Percentiles rank a stretch among this genome's conserved stretches.
These are phyloP conservation scores for Morphnarchus princeps DNA, from an alignment of 2,113 vertebrate species.

Conservation along the genomic window DNA sequence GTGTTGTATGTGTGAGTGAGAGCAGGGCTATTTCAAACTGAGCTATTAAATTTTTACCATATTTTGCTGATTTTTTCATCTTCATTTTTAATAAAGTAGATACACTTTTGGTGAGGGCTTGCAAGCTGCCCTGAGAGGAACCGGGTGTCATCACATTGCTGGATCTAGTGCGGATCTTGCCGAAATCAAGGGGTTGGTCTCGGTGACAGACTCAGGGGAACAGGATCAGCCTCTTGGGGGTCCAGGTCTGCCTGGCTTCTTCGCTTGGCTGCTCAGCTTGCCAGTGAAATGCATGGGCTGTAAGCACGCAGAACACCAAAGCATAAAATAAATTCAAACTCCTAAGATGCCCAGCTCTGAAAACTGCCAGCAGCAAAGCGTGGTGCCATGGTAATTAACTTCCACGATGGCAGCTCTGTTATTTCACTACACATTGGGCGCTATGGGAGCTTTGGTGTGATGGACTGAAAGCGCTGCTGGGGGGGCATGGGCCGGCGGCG, in stretches of 20 bases:
- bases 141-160: fast-evolving
- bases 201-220: not conserved
- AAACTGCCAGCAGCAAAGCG: not conserved
- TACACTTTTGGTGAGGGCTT: not conserved
- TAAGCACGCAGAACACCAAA: not conserved
- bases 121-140: not conserved
- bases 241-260: not conserved
- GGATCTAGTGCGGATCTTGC: not conserved
- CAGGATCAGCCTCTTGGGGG: not conserved
- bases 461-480: not conserved
- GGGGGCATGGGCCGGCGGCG: fast-evolving
- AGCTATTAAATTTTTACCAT: not conserved
- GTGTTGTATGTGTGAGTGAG: not conserved
- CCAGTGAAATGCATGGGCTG: not conserved
- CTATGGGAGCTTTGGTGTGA: not conserved
- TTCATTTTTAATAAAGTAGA: not conserved
- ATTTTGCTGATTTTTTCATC: not conserved
- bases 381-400: not conserved
- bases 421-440: not conserved
- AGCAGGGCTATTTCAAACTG: not conserved
- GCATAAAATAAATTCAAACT: not conserved
- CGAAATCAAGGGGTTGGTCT: not conserved
- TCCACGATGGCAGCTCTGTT: not conserved
- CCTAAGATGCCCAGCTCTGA: not conserved
- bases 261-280: not conserved